Base-by-base conservation (phyloP, 2,113 vertebrate species). In the Gadus macrocephalus region DNA sequence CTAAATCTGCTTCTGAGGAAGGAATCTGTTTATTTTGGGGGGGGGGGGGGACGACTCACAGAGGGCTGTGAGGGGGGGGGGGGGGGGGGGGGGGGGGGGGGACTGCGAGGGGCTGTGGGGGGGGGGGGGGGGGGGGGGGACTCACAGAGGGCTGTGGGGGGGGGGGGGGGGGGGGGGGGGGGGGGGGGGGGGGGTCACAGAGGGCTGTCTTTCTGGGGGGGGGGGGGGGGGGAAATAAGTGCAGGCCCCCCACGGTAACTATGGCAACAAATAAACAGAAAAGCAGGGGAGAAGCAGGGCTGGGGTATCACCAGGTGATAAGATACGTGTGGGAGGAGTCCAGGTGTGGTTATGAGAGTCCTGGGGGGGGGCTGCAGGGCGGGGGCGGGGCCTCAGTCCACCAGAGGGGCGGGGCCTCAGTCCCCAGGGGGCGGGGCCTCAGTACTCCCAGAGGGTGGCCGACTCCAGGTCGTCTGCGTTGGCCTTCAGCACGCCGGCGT, bases 401-500 rank as follows among this genome's bases (percentile, higher is more conserved):
- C 59, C 31, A 28, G 20, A 20, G 64, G 14, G 69, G 69, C 1
- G 2, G 14, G 64, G 59, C 75, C 2, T 42, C n/a, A n/a, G n/a
- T 27, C n/a, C n/a, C 8, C 53, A 9, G 74, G 76, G 83, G 12
- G 74, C 76, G 83, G 87, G 88, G 86, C 82, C 83, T 92, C 91
- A 99, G 88, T 98, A 99, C 82, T 99, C 97, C 97, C 97, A 99
- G 78, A 98, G 92, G 0, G 96, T 95, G 87, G 97, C 93, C 22
- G 92, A 89, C 15, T 98, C 96, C 15, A 97, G 93, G 86, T 94
- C 76, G 56, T 98, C 96, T 0, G 94, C 92, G 0, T 94, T 95
- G 76, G 97, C 97, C 91, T 98, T 98, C 75, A 99, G 94, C 78
- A 99, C 97, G 5, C 96, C 97, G 0, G 96, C 96, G 0, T 99